Conservation (phyloP, 2,888 invertebrate species). For the Panorpa germanica region DNA sequence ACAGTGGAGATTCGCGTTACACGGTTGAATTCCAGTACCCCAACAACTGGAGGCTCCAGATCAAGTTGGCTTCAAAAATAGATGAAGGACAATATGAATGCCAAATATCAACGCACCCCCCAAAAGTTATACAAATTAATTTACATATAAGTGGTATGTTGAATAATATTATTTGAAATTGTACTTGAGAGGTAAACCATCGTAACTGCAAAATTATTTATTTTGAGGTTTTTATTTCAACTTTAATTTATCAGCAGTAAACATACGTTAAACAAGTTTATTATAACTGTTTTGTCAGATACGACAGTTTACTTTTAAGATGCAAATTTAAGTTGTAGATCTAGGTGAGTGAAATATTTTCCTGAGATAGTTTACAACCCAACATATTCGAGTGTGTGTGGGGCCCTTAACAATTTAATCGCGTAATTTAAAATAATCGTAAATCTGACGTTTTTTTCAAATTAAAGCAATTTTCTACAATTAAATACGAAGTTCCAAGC, state of each 20-base stretch:
- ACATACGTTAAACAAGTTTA: background rate
- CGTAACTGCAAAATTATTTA: constrained; percentile 1
- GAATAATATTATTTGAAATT: too few relatives aligned
- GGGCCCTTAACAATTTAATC: too few relatives aligned
- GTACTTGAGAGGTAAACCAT: constrained; percentile 16
- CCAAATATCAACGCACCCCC: constrained; percentile 53
- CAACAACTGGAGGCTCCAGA: constrained; percentile 41
- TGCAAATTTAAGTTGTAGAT: background rate
- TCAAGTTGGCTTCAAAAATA: constrained; percentile 42
- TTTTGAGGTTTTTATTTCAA: background rate
- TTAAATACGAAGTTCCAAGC: too few relatives aligned
- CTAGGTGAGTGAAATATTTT: too few relatives aligned
- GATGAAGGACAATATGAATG: constrained; percentile 52
- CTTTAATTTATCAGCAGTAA: background rate
- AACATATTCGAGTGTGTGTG: too few relatives aligned
- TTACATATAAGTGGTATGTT: constrained; percentile 49
- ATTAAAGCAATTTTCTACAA: too few relatives aligned
- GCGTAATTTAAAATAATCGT: too few relatives aligned
- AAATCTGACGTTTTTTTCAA: too few relatives aligned
- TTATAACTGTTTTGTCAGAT: background rate
- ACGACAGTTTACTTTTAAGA: constrained; percentile 3
- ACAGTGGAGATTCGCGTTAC: constrained; percentile 45
- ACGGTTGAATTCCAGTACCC: constrained; percentile 40
- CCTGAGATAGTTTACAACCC: too few relatives aligned
- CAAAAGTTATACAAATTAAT: constrained; percentile 43